phyloP scores from a whole-genome alignment of 2,113 vertebrate species.

The Cricetomys ansorgei region DNA sequence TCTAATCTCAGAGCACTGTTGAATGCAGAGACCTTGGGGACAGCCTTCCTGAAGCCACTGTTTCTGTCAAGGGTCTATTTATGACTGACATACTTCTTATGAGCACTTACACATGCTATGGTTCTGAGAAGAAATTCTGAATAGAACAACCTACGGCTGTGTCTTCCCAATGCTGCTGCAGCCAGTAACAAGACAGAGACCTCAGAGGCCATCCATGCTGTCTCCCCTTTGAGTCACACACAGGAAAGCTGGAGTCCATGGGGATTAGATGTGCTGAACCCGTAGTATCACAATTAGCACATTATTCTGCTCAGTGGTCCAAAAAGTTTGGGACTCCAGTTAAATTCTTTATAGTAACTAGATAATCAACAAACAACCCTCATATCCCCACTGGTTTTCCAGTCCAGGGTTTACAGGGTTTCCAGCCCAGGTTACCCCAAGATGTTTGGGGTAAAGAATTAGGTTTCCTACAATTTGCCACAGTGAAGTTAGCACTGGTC shows the following conservation, averaged over 20 bases:
- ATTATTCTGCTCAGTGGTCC: background rate
- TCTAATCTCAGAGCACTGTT: background rate
- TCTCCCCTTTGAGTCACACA: background rate
- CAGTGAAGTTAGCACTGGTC: background rate
- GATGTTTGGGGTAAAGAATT: background rate
- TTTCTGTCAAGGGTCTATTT: background rate
- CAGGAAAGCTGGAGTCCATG: background rate
- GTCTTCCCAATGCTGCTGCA: background rate
- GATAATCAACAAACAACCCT: constrained; percentile 40
- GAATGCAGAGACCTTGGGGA: background rate
- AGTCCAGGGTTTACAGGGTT: background rate
- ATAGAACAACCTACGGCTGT: background rate
- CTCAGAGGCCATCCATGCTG: background rate
- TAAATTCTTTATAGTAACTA: constrained; percentile 26
- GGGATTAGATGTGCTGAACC: background rate
- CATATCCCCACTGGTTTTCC: background rate
- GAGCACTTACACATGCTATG: background rate
- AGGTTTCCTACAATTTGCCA: background rate
- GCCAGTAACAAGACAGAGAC: constrained; percentile 2
- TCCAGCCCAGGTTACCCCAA: background rate
- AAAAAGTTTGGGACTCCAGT: background rate
- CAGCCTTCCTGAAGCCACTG: background rate
- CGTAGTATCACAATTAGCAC: background rate
- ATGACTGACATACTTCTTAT: background rate
- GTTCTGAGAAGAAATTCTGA: background rate